A percentile compares a stretch with the other conserved stretches of the same genome.
Conservation (phyloP, 1,140 invertebrate genomes). For the Sycophaga agraensis region DNA sequence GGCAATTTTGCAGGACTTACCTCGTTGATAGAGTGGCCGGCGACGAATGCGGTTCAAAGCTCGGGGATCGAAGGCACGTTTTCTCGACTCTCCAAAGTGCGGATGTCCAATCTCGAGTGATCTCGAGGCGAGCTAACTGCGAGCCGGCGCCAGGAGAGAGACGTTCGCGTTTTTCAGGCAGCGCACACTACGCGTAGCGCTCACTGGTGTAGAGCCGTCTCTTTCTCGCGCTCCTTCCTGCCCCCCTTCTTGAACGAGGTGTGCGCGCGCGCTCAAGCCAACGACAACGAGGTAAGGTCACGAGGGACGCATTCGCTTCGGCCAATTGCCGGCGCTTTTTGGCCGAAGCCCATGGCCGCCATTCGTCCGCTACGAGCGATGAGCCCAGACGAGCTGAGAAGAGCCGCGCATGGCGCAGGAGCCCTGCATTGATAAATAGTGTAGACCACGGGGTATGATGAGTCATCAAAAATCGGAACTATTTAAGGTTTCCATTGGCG, state of each 20-base stretch:
- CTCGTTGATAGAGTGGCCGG: not conserved
- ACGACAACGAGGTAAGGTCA: too few species aligned
- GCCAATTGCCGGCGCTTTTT: too few species aligned
- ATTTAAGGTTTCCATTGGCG: too few species aligned
- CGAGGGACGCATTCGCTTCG: too few species aligned
- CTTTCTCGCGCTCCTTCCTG: not conserved
- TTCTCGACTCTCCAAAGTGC: not conserved
- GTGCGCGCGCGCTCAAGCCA: not conserved
- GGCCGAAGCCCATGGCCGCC: not conserved
- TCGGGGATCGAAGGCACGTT: not conserved
- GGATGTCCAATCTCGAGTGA: not conserved
- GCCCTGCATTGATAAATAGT: too few species aligned
- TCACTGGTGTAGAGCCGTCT: too few species aligned
- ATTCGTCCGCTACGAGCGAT: not conserved
- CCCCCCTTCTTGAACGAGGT: not conserved
- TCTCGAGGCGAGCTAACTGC: not conserved
- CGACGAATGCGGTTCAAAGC: not conserved
- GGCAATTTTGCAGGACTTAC: not conserved
- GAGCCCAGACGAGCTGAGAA: too few species aligned
- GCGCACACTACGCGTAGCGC: too few species aligned
- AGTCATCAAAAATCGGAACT: too few species aligned
- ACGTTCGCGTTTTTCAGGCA: conserved; percentile 6
- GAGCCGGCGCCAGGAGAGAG: not conserved
- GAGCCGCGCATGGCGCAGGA: too few species aligned
- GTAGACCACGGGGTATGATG: too few species aligned